phyloP scores from a whole-genome alignment of 2,888 invertebrate genomes.

The Cartodere bifasciata region DNA sequence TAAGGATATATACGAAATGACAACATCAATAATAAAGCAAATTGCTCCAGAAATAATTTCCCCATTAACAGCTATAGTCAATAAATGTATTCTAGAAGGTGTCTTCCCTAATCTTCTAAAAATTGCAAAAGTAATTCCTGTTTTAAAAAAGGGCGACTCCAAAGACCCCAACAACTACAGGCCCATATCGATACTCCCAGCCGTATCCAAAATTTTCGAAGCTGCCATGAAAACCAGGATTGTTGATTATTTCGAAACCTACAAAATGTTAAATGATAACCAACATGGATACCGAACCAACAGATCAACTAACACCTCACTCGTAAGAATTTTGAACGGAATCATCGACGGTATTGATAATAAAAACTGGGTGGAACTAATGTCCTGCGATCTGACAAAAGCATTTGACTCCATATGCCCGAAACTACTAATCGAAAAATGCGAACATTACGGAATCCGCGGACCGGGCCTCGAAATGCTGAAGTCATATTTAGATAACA shows the following conservation, averaged over 20 bases:
- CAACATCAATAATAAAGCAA: slow-evolving; percentile 5
- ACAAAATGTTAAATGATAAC: slow-evolving; percentile 1
- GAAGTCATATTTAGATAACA: slow-evolving; percentile 2
- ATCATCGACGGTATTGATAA: not conserved
- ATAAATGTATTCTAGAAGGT: slow-evolving; percentile 6
- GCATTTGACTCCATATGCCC: slow-evolving; percentile 3
- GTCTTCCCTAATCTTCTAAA: slow-evolving; percentile 5
- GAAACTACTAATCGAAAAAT: slow-evolving; percentile 1
- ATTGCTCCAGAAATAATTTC: slow-evolving; percentile 4
- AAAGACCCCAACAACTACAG: slow-evolving; percentile 2
- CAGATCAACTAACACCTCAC: not conserved
- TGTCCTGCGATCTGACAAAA: slow-evolving; percentile 1
- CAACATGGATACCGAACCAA: slow-evolving; percentile 4
- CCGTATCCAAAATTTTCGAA: slow-evolving; percentile 2
- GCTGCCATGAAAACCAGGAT: not conserved
- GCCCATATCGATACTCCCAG: slow-evolving; percentile 4
- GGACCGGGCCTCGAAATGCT: slow-evolving; percentile 2
- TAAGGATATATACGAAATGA: slow-evolving; percentile 6
- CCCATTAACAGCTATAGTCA: slow-evolving; percentile 5
- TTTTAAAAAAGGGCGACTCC: slow-evolving; percentile 4
- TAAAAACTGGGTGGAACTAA: not conserved
- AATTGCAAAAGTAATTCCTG: slow-evolving; percentile 6
- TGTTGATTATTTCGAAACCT: not conserved
- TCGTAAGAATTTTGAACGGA: slow-evolving; percentile 1
- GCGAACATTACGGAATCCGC: slow-evolving; percentile 1